Percentiles rank a stretch among this genome's conserved stretches.
These are phyloP conservation scores for Wasmannia auropunctata DNA, from an alignment of 1,140 invertebrate species.

Conservation along the genomic window DNA sequence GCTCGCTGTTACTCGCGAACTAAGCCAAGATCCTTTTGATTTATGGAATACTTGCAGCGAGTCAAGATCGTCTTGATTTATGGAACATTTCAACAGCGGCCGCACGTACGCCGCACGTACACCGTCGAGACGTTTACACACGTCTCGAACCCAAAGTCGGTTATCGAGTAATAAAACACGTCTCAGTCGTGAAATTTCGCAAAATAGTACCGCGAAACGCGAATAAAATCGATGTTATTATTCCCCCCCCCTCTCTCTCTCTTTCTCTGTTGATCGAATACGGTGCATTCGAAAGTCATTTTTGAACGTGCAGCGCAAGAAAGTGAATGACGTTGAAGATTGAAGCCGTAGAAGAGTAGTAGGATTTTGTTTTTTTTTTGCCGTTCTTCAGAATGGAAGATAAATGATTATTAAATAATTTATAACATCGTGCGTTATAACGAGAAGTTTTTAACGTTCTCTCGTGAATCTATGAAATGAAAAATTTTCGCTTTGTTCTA, in stretches of 20 bases:
- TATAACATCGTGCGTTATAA: neutral
- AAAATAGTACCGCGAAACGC: slow-evolving; percentile 17
- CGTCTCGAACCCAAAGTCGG: slow-evolving; percentile 9
- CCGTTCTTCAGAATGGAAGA: neutral
- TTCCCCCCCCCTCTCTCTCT: too few relatives aligned
- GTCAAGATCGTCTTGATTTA: slow-evolving; percentile 54
- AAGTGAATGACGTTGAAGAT: neutral
- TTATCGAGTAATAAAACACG: slow-evolving; percentile 56
- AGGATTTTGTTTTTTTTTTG: slow-evolving; percentile 1
- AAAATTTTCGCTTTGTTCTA: neutral
- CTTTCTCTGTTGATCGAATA: neutral
- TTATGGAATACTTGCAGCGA: slow-evolving; percentile 48
- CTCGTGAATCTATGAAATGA: neutral
- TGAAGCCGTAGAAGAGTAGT: neutral
- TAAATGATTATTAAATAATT: slow-evolving; percentile 14
- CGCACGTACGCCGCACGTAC: neutral
- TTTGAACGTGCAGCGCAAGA: neutral
- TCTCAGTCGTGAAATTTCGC: slow-evolving; percentile 35
- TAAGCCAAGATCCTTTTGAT: slow-evolving; percentile 46
- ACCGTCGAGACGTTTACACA: slow-evolving; percentile 27
- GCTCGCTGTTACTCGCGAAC: neutral
- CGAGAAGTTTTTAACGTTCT: neutral
- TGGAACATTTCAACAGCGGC: slow-evolving; percentile 34
- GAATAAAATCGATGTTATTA: slow-evolving; percentile 27
- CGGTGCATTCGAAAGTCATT: slow-evolving; percentile 3